Base-by-base conservation (phyloP, 2,888 invertebrate genomes). In the Drosophila quinaria region DNA sequence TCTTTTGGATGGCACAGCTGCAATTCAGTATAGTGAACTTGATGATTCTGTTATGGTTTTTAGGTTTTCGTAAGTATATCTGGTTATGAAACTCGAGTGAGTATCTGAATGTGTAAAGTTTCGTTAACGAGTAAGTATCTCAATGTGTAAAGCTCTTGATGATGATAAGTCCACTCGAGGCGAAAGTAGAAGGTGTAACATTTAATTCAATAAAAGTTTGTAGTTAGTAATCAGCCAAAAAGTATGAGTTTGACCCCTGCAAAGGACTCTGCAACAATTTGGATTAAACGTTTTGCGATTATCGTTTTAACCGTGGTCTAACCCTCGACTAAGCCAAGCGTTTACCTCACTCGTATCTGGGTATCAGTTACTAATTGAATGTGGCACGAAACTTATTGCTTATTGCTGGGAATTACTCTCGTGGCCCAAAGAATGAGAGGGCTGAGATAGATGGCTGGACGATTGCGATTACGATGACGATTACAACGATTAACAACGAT, bases 221-320 rank as follows among this genome's bases (percentile, higher is more conserved):
- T 29, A 60, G 68, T 62, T 74, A 62, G 25, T 31, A 33, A 68
- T 73, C 74, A 54, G 19, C 11, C n/a, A 17, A 37, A 15, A 42
- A 54, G 66, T 22, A 17, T 41, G 10, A 22, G 13, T n/a, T 31
- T 15, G n/a, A 13, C 15, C 44, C 33, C 15, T 1, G 39, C 37
- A 39, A 50, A 42, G 33, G 44, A 44, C 22, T n/a, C 25, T 42
- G 9, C 19, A 46, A 33, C 35, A 50, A 50, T 52, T 59, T 51
- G 90, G 89, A 90, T 90, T 90, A 90, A 77, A 62, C 75, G 59
- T 61, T 58, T 56, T 47, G 67, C 81, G 83, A 87, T 89, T 78
- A 89, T 75, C 83, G 65, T 49, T 31, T 29, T 29, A 41, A 29
- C 19, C 46, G 8, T 15, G 47, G 69, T 4, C 51, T 77, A 62